Percentiles rank a stretch among this genome's conserved stretches.
Evolutionary conservation across 1,140 invertebrate genomes (phyloP).

Genomic region (Matsumurasca onukii): DNA sequence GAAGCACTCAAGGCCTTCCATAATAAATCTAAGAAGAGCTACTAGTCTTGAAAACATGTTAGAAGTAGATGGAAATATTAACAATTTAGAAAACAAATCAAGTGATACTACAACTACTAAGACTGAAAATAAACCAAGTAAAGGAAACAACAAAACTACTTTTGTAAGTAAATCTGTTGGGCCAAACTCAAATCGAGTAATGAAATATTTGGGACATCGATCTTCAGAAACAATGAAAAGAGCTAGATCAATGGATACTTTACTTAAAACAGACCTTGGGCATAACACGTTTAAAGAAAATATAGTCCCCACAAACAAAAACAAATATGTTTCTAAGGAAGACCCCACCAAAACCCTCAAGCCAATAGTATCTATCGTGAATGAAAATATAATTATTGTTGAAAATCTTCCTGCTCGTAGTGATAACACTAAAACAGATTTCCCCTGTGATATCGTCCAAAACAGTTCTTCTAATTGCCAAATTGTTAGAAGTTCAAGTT

Average conservation of each 20-base stretch:
- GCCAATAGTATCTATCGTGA: slow-evolving; percentile 41
- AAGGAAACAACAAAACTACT: not conserved
- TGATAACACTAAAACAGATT: not conserved
- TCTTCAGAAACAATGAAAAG: slow-evolving; percentile 67
- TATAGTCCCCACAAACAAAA: too few species aligned
- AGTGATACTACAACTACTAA: not conserved
- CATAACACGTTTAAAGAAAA: too few species aligned
- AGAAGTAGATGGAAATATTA: slow-evolving; percentile 59
- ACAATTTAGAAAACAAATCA: slow-evolving; percentile 11
- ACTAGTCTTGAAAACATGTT: slow-evolving; percentile 82
- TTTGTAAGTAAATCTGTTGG: not conserved
- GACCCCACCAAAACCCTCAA: not conserved
- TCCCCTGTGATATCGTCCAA: too few species aligned
- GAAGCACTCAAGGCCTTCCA: slow-evolving; percentile 58
- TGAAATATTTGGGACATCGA: not conserved
- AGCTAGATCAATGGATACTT: slow-evolving; percentile 80
- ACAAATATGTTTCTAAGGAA: not conserved
- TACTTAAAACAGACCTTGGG: slow-evolving; percentile 60
- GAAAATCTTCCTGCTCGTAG: slow-evolving; percentile 40
- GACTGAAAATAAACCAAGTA: slow-evolving; percentile 18
- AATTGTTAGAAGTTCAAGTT: too few species aligned
- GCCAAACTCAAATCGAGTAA: not conserved
- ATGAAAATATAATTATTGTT: slow-evolving; percentile 51
- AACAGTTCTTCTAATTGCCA: too few species aligned
- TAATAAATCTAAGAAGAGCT: slow-evolving; percentile 68